Base-by-base conservation (phyloP, 2,888 invertebrate species). In the Nemapogon koenigi region DNA sequence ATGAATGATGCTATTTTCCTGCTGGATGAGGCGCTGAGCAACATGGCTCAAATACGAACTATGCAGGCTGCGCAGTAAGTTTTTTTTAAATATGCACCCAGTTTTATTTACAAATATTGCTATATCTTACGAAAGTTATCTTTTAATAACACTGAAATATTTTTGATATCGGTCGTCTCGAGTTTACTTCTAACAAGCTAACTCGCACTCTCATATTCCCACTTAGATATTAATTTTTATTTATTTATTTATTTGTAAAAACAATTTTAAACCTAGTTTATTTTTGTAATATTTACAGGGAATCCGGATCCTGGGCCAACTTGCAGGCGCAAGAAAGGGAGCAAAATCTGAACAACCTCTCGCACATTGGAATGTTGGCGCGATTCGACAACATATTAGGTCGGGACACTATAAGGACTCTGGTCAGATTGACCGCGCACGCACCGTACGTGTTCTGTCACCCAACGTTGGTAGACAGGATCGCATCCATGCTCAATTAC, bases 1-100 rank as follows among this genome's bases (percentile, higher is more conserved):
- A 96, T 98, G 64, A 99, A 99, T 59, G 98, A 99, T 76, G 96
- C 97, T 38, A 96, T 97, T 22, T 98, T 92, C 61, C 78, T 99
- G 10, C 66, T 99, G 45, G 96, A 97, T 60, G 97, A 97, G 60
- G 94, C 95, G 0, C 80, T 94, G 10, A 83, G 88, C 3, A 92
- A 93, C 59, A 91, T 97, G 89, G 88, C 91, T 36, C 91, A 94
- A 62, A 84, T 97, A 41, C 85, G 89, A 39, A 90, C 90, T 46
- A 81, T 94, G 71, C 89, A 94, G 61, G 81, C 86, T 46, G 85
- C 88, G 4, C 86, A 86, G 87, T 89, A 68, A 52, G n/a, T n/a
- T n/a, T n/a, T n/a, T n/a, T n/a, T n/a, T n/a, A n/a, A n/a, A n/a
- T n/a, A n/a, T n/a, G n/a, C n/a, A n/a, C n/a, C n/a, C n/a, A n/a